Conservation (phyloP, 1,140 invertebrate genomes). For the Drosophila kikkawai region DNA sequence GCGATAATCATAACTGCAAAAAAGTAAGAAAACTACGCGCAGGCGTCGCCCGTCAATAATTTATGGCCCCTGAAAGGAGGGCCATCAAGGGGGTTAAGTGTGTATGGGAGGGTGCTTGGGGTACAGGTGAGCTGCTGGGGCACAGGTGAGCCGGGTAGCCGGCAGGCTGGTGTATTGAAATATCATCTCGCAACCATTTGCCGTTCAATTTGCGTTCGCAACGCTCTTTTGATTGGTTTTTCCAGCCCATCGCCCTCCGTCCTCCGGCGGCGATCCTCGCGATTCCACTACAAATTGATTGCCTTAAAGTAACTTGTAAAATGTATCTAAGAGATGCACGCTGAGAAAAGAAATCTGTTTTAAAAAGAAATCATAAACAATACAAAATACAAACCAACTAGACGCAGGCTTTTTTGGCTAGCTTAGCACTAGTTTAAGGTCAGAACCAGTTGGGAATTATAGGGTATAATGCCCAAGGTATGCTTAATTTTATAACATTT, state of each 20-base stretch:
- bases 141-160: conserved; percentile 20
- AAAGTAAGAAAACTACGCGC: conserved; percentile 81
- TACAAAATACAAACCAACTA: no score
- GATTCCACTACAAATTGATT: conserved; percentile 76
- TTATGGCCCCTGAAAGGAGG: conserved; percentile 58
- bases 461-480: no score
- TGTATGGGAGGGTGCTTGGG: neutral
- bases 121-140: neutral
- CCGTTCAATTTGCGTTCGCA: conserved; percentile 83
- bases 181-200: conserved; percentile 81
- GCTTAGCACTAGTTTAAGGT: no score
- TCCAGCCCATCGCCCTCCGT: conserved; percentile 37
- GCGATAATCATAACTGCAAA: conserved; percentile 84
- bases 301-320: conserved; percentile 84
- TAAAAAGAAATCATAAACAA: no score
- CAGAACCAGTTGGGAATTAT: no score
- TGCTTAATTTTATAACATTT: no score
- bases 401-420: no score
- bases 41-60: conserved; percentile 78
- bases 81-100: conserved; percentile 3
- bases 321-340: conserved; percentile 64
- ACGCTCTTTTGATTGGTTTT: conserved; percentile 84
- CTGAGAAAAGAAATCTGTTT: neutral
- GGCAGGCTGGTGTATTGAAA: conserved; percentile 68
- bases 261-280: conserved; percentile 4